Conservation (phyloP, 1,140 invertebrate genomes). For the Contarinia nasturtii region DNA sequence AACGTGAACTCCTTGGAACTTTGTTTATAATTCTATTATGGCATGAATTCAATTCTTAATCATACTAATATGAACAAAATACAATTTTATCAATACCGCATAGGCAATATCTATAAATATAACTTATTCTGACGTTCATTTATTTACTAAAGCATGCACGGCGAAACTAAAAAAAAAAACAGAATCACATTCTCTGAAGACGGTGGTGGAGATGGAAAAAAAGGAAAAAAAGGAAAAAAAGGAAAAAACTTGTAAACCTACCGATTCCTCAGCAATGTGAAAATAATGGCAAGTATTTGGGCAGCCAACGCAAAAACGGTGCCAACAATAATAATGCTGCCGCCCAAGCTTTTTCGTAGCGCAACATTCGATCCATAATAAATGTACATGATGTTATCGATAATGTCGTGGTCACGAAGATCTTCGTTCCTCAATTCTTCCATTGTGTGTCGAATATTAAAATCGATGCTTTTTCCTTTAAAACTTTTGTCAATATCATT, state of each 20-base stretch:
- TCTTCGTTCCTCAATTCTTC: slow-evolving; percentile 9
- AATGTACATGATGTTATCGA: slow-evolving; percentile 35
- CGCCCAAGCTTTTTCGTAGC: slow-evolving; percentile 16
- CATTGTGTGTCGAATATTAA: background rate
- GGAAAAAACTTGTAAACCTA: slow-evolving; percentile 10
- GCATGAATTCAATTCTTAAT: too few species aligned
- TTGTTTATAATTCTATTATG: too few species aligned
- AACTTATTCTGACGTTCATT: too few species aligned
- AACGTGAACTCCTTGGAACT: too few species aligned
- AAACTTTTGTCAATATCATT: slow-evolving; percentile 5
- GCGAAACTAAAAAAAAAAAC: too few species aligned
- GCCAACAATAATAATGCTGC: slow-evolving; percentile 21
- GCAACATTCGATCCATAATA: slow-evolving; percentile 27
- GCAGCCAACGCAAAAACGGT: slow-evolving; percentile 20
- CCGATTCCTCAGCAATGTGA: slow-evolving; percentile 18
- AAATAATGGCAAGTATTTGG: slow-evolving; percentile 17
- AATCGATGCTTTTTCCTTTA: background rate
- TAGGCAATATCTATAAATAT: too few species aligned
- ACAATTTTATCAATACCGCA: too few species aligned
- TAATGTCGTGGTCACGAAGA: slow-evolving; percentile 29
- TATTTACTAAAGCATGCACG: too few species aligned
- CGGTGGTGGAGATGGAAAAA: too few species aligned
- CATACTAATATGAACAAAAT: too few species aligned
- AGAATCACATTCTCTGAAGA: too few species aligned
- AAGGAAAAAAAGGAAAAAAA: too few species aligned